These are phyloP conservation scores for Zaprionus nigranus DNA, from an alignment of 1,140 invertebrate species.

Conservation along the genomic window DNA sequence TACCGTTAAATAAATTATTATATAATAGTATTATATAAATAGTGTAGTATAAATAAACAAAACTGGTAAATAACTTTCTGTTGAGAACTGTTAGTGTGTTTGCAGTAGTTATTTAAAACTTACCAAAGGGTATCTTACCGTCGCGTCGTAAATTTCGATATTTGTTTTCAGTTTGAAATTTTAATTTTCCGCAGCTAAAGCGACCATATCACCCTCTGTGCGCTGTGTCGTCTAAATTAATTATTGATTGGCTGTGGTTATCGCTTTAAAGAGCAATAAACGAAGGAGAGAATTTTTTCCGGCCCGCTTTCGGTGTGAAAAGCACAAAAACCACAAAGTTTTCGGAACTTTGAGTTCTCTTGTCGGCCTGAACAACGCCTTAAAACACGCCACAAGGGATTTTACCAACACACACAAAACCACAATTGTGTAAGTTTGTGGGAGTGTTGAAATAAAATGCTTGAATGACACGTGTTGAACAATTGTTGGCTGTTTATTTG, in stretches of 20 bases:
- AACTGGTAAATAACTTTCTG: no score
- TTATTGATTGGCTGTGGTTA: conserved; percentile 82
- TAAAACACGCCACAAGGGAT: conserved; percentile 79
- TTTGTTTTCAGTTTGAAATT: no score
- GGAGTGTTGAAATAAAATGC: conserved; percentile 64
- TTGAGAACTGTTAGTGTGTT: no score
- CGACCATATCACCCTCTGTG: no score
- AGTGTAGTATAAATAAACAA: no score
- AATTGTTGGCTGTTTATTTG: conserved; percentile 73
- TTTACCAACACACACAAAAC: conserved; percentile 48
- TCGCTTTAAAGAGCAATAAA: conserved; percentile 77
- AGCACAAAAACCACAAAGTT: conserved; percentile 61
- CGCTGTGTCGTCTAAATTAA: conserved; percentile 74
- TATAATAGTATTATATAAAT: no score
- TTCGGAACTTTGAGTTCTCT: not conserved
- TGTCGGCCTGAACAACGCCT: conserved; percentile 42
- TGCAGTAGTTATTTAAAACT: no score
- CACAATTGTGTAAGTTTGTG: conserved; percentile 17
- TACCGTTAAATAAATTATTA: no score
- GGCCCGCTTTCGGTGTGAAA: conserved; percentile 36
- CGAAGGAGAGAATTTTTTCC: conserved; percentile 24
- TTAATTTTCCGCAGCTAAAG: no score
- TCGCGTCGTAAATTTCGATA: no score
- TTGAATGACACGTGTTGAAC: conserved; percentile 79
- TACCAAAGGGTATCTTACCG: no score